These are phyloP conservation scores for Altica lythri DNA, from an alignment of 2,888 invertebrate species.

Conservation along the genomic window DNA sequence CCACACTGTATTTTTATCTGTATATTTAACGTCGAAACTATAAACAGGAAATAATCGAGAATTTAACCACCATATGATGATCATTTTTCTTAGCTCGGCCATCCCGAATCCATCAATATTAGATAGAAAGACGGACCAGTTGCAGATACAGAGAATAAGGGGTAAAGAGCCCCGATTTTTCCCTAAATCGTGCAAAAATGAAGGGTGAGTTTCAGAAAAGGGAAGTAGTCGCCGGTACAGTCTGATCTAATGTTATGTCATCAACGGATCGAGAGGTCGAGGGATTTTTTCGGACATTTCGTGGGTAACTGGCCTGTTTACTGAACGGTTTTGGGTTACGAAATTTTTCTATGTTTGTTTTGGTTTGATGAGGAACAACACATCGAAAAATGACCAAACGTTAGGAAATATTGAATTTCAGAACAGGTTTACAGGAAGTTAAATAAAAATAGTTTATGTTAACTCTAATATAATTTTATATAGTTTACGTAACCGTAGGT, in stretches of 20 bases:
- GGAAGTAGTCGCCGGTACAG: slow-evolving; percentile 51
- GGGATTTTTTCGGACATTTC: slow-evolving; percentile 42
- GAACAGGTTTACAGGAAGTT: slow-evolving; percentile 13
- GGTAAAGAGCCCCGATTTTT: slow-evolving; percentile 48
- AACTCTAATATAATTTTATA: too few relatives aligned
- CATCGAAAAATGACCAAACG: slow-evolving; percentile 8
- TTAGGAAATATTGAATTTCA: slow-evolving; percentile 28
- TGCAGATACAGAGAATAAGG: slow-evolving; percentile 40
- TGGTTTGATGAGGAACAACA: slow-evolving; percentile 32
- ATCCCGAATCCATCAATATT: slow-evolving; percentile 29
- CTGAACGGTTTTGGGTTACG: slow-evolving; percentile 46
- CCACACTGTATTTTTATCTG: too few relatives aligned
- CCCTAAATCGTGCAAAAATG: slow-evolving; percentile 55
- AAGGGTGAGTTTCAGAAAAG: slow-evolving; percentile 52
- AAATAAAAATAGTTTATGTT: background rate
- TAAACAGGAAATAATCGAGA: background rate
- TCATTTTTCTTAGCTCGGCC: slow-evolving; percentile 16
- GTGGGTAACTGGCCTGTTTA: slow-evolving; percentile 42
- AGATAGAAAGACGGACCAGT: slow-evolving; percentile 29
- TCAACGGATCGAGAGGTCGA: slow-evolving; percentile 34
- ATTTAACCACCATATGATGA: slow-evolving; percentile 19
- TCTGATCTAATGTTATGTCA: slow-evolving; percentile 54
- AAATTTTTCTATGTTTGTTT: slow-evolving; percentile 39
- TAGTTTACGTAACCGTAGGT: background rate
- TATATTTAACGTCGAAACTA: too few relatives aligned